A percentile compares a stretch with the other conserved stretches of the same genome.
These are phyloP conservation scores for Himantopus leucocephalus DNA, from an alignment of 2,113 vertebrate genomes.

Conservation along the genomic window DNA sequence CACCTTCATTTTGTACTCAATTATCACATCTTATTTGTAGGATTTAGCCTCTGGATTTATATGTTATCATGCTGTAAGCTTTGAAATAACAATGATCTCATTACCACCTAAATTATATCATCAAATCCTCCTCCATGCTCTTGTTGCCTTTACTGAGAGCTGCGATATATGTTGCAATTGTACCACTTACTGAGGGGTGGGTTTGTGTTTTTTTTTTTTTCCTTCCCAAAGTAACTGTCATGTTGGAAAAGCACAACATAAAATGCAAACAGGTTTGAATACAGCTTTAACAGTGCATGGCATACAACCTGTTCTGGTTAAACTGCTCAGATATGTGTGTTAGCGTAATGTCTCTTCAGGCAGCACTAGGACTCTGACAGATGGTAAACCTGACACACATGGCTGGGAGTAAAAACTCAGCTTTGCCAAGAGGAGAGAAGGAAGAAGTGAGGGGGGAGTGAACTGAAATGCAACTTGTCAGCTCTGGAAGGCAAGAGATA, in stretches of 20 bases:
- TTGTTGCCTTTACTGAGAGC: not conserved
- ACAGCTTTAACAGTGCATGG: not conserved
- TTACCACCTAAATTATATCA: not conserved
- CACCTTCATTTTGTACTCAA: not conserved
- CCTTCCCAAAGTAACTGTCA: not conserved
- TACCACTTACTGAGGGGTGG: not conserved
- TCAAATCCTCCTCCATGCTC: not conserved
- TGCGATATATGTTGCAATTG: not conserved
- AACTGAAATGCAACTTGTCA: slow-evolving; percentile 13
- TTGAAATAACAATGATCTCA: not conserved
- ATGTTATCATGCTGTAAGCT: not conserved
- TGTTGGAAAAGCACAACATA: not conserved
- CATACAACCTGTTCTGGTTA: not conserved
- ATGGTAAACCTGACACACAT: not conserved
- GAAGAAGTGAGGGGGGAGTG: not conserved
- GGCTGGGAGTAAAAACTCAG: not conserved
- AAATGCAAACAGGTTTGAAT: not conserved
- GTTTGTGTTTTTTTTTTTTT: not conserved
- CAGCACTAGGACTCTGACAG: not conserved
- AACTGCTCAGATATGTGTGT: not conserved
- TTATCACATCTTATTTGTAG: slow-evolving; percentile 3
- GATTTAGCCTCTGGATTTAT: not conserved
- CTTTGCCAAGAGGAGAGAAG: not conserved
- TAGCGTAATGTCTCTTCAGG: not conserved
- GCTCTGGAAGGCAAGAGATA: not conserved